Percentiles rank a stretch among this genome's conserved stretches.
Conservation (phyloP, 2,888 invertebrate genomes). For the Eupithecia vulgata region DNA sequence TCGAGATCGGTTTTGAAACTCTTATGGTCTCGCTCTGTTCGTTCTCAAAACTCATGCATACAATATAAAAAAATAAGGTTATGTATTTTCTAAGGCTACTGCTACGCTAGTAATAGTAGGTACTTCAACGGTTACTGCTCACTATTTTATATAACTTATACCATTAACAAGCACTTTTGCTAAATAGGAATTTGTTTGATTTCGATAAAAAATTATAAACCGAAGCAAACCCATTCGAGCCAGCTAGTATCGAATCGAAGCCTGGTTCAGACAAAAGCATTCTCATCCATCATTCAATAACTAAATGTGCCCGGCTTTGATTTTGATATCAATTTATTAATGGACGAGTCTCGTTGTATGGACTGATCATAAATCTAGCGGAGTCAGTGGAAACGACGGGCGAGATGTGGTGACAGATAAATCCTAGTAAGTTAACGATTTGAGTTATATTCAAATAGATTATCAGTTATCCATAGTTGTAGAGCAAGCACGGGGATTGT, state of each 20-base stretch:
- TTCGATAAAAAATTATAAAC: neutral
- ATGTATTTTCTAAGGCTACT: too few species aligned
- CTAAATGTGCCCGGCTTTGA: slow-evolving; percentile 64
- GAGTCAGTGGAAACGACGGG: slow-evolving; percentile 22
- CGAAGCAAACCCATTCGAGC: neutral
- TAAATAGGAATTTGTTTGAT: too few species aligned
- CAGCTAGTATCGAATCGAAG: slow-evolving; percentile 37
- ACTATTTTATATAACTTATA: too few species aligned
- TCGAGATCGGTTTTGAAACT: too few species aligned
- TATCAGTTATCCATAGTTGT: too few species aligned
- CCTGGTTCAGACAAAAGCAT: slow-evolving; percentile 55
- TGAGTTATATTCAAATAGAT: neutral
- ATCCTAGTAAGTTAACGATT: neutral
- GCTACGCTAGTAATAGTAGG: too few species aligned
- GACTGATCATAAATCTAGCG: slow-evolving; percentile 58
- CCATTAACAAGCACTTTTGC: too few species aligned
- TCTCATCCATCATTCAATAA: slow-evolving; percentile 65
- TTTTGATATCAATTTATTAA: slow-evolving; percentile 64
- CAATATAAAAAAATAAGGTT: too few species aligned
- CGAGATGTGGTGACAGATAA: slow-evolving; percentile 33
- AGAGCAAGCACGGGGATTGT: too few species aligned
- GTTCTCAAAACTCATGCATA: too few species aligned
- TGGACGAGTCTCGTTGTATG: slow-evolving; percentile 55
- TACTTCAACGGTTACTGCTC: too few species aligned
- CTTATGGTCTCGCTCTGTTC: too few species aligned